Evolutionary conservation across 2,888 invertebrate species (phyloP), one percentile per base, ranked within the genome.

Genomic region (Orthosia cruda): DNA sequence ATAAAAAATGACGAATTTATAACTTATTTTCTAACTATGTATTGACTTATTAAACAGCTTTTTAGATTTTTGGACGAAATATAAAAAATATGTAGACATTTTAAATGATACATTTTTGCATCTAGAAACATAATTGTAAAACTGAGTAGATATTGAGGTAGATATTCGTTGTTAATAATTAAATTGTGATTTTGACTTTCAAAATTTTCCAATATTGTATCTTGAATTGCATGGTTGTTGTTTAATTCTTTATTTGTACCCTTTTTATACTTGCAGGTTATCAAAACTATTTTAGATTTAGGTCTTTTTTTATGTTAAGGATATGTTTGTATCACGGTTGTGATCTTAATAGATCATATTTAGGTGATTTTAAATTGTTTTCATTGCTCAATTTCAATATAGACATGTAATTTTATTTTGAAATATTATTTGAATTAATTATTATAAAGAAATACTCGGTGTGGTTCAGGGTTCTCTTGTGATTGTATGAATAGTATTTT

Each of bases 321-420:
- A 15, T 47, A 45, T 45, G 16, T 65, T 61, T 50, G 26, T 74
- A 58, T 61, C 59, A 23, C 52, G 32, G 52, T 49, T 69, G 16
- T 59, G 13, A 64, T 54, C n/a, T 79, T 57, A 32, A 23, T 50
- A 23, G 26, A 57, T 47, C 52, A 66, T 64, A 23, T 65, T 74
- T 66, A 57, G 71, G 2, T n/a, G 9, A 15, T n/a, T 58, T 69
- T 40, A 52, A 3, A 47, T 68, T 26, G 40, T 71, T 70, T 47
- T 54, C 45, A 40, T 83, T 85, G 87, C 87, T 85, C 84, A 81
- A 84, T 67, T 77, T 69, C 9, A 54, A 61, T 55, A 62, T 61
- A 45, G 52, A 62, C 50, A n/a, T 70, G 4, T 64, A 58, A 32
- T 26, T 69, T 76, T 64, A 32, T 72, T 55, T 54, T 54, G 12